phyloP scores from a whole-genome alignment of 2,113 vertebrate genomes.

The Corythaixoides concolor region DNA sequence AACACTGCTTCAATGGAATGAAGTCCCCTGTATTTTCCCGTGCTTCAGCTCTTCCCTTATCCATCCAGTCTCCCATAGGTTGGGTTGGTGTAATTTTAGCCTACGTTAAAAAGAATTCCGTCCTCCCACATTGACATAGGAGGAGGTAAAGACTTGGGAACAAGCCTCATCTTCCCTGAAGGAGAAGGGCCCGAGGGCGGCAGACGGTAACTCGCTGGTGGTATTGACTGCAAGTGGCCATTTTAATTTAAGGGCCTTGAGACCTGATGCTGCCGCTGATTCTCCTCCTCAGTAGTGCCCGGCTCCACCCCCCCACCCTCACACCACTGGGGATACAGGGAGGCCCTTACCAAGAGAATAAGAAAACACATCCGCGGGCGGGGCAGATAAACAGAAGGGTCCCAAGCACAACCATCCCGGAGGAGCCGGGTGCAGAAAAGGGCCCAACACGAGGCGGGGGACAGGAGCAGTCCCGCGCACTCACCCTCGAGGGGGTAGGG shows the following conservation, averaged over 20 bases:
- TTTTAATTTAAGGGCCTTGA: conserved; percentile 59
- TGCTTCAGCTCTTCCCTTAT: neutral
- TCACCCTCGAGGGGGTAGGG: neutral
- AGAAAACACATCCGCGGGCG: neutral
- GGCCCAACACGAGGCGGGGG: neutral
- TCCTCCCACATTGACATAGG: neutral
- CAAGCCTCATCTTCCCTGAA: neutral
- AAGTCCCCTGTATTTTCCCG: neutral
- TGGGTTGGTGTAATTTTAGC: neutral
- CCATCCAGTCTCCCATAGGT: fast-evolving
- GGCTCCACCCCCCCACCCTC: conserved; percentile 23
- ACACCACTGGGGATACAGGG: neutral
- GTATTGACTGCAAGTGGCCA: conserved; percentile 58
- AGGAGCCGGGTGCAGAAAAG: neutral
- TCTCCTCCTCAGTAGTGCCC: neutral
- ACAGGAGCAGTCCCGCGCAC: neutral
- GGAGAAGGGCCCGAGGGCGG: neutral
- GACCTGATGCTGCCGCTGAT: neutral
- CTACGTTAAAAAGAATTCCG: neutral
- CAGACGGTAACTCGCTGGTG: neutral
- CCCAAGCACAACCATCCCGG: neutral
- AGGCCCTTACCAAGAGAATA: neutral
- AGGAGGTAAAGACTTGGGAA: neutral
- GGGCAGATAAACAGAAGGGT: neutral
- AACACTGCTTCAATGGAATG: neutral